Evolutionary conservation across 2,113 vertebrate species (phyloP).

Genomic region (Amphiprion percula): DNA sequence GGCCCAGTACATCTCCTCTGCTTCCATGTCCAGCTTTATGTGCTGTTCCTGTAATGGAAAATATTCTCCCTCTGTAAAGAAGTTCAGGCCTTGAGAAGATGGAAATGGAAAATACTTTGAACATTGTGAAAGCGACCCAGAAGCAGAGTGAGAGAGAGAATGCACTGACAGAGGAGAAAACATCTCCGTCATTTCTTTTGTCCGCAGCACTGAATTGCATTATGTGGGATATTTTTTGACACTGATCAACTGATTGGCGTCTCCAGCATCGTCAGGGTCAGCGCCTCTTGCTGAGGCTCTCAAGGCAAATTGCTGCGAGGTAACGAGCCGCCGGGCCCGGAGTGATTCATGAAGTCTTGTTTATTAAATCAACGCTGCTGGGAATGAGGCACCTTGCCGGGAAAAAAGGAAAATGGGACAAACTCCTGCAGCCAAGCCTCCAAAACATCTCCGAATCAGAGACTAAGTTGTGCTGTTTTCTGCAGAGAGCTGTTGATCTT

Average conservation of each 20-base stretch:
- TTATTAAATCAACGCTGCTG: not conserved
- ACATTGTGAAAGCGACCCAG: too few species aligned
- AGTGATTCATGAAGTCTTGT: not conserved
- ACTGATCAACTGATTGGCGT: not conserved
- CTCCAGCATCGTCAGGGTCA: not conserved
- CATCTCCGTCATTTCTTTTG: not conserved
- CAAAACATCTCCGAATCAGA: too few species aligned
- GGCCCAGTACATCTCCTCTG: too few species aligned
- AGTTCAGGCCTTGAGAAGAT: too few species aligned
- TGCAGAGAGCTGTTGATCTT: too few species aligned
- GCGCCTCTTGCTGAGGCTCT: not conserved
- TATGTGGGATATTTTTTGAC: not conserved
- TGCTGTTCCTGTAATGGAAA: too few species aligned
- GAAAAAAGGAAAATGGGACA: not conserved
- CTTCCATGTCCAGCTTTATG: too few species aligned
- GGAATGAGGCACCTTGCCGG: not conserved
- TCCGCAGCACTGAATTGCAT: not conserved
- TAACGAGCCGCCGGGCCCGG: not conserved
- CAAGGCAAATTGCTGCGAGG: not conserved
- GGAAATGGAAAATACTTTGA: too few species aligned
- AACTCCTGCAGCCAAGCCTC: not conserved
- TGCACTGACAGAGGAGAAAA: not conserved
- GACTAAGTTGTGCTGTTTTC: too few species aligned
- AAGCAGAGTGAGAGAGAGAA: not conserved
- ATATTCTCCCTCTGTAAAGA: too few species aligned